Evolutionary conservation across 2,113 vertebrate species (phyloP).

Genomic region (Piprites chloris): DNA sequence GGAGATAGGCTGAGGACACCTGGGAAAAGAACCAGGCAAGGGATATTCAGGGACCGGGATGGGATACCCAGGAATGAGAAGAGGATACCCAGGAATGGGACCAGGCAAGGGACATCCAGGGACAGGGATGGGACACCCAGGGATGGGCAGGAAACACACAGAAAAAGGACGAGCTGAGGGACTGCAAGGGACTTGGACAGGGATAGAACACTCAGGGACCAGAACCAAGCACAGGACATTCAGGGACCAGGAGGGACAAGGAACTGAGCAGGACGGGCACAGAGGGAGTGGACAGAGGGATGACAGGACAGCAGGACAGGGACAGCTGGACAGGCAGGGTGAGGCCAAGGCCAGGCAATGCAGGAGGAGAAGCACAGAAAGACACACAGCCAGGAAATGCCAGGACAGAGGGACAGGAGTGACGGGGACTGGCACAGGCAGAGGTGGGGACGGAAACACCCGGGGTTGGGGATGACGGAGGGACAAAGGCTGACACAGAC

Average conservation of each 20-base stretch:
- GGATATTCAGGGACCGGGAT: background rate
- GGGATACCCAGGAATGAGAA: background rate
- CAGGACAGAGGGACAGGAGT: background rate
- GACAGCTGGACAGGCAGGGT: fast-evolving
- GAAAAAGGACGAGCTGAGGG: no score
- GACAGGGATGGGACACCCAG: background rate
- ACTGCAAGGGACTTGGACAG: no score
- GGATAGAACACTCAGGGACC: no score
- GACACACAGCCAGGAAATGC: background rate
- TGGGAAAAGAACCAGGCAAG: background rate
- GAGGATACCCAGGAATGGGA: no score
- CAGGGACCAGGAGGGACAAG: background rate
- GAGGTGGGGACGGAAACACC: background rate
- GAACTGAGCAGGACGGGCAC: fast-evolving
- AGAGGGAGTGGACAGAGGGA: background rate
- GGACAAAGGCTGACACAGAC: constrained; percentile 13
- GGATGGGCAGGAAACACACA: background rate
- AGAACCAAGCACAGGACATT: no score
- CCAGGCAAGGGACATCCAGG: background rate
- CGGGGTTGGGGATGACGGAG: background rate
- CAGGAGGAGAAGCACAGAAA: background rate
- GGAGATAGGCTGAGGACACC: background rate
- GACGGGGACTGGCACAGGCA: background rate
- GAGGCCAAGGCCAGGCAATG: background rate
- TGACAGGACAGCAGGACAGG: fast-evolving